Evolutionary conservation across 1,140 invertebrate genomes (phyloP).

Genomic region (Papilio dardanus): DNA sequence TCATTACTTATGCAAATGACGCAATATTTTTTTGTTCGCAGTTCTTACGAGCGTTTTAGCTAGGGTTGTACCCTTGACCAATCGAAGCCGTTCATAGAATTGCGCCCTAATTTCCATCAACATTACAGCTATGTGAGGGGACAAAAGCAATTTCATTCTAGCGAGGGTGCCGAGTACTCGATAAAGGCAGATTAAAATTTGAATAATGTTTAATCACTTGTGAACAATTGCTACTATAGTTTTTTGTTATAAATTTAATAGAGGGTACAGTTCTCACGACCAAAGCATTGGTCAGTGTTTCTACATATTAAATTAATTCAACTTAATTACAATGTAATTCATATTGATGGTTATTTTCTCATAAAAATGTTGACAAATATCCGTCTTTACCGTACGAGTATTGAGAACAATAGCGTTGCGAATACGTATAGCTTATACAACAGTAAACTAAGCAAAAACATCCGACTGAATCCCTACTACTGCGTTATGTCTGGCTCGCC

Average conservation of each 20-base stretch:
- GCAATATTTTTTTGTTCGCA: neutral
- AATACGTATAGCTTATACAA: conserved; percentile 17
- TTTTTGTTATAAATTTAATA: neutral
- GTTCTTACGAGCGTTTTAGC: neutral
- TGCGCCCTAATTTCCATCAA: conserved; percentile 8
- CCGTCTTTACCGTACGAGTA: neutral
- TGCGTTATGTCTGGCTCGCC: conserved; percentile 11
- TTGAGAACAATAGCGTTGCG: conserved; percentile 8
- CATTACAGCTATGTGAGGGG: neutral
- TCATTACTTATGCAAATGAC: conserved; percentile 23
- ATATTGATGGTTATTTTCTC: neutral
- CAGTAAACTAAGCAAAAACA: conserved; percentile 17
- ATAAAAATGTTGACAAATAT: conserved; percentile 3
- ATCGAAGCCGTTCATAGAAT: neutral
- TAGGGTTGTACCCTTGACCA: conserved; percentile 19
- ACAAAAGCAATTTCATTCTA: conserved; percentile 19
- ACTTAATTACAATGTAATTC: neutral
- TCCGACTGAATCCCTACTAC: conserved; percentile 3
- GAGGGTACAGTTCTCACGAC: neutral
- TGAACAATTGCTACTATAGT: neutral
- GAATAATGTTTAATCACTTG: conserved; percentile 20
- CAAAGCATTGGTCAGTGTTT: neutral
- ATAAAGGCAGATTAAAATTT: conserved; percentile 4
- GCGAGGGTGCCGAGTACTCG: neutral
- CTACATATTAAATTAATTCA: neutral